Conservation (phyloP, 2,888 invertebrate species). For the Aspidiotus rigidus region DNA sequence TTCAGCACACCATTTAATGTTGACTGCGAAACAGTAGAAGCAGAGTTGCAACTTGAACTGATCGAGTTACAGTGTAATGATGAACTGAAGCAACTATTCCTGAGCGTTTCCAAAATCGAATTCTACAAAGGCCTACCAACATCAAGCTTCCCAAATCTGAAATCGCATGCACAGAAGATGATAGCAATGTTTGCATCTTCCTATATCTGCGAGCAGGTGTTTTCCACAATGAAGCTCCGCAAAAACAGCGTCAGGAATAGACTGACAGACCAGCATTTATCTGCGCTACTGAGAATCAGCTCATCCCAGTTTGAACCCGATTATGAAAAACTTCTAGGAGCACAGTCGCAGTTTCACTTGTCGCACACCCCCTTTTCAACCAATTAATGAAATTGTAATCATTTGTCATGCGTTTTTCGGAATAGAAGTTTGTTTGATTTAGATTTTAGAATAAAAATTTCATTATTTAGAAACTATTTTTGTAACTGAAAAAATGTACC, state of each 20-base stretch:
- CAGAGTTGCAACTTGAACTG: not conserved
- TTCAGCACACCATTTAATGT: slow-evolving; percentile 11
- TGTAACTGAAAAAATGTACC: not conserved
- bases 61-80: not conserved
- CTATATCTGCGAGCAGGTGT: slow-evolving; percentile 9
- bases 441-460: not conserved
- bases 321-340: too few relatives aligned
- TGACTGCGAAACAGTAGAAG: slow-evolving; percentile 8
- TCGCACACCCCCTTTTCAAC: too few relatives aligned
- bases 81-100: not conserved
- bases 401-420: too few relatives aligned
- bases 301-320: not conserved
- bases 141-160: not conserved
- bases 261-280: not conserved
- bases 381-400: too few relatives aligned
- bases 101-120: not conserved
- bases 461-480: too few relatives aligned
- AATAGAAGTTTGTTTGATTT: too few relatives aligned
- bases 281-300: slow-evolving; percentile 1
- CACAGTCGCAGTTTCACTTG: too few relatives aligned
- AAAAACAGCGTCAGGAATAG: not conserved
- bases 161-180: not conserved
- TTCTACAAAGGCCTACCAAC: not conserved
- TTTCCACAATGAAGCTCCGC: slow-evolving; percentile 4
- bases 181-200: not conserved